Evolutionary conservation across 2,797 vertebrate genomes (phyloP), one percentile per base, ranked within the genome.

Genomic region (Rhinophrynus dorsalis): DNA sequence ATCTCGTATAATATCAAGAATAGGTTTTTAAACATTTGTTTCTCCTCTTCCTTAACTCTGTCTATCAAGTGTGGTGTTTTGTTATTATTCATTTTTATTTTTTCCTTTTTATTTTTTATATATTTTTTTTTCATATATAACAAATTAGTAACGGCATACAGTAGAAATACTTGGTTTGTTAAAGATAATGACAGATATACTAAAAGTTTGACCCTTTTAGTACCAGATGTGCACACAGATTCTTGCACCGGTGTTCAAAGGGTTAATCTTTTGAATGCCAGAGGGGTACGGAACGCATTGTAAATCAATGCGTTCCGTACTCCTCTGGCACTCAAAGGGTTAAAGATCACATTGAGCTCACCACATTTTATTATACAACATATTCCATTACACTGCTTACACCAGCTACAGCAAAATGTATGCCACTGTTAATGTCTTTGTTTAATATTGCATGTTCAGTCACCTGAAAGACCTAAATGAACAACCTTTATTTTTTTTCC

Each of bases 1-100:
- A 86, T 88, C 82, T 88, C 81, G 79, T 78, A 69, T 82, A 69
- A 88, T 78, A 76, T 67, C 50, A 83, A 79, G 69, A 82, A 2
- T 84, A 75, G 26, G 67, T 1, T 38, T 59, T 75, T 76, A 79
- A 80, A 65, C 67, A 47, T 72, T 68, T 67, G 75, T 79, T 76
- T 74, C 67, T 80, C 80, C 80, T 81, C 81, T 85, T 81, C 30
- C 21, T 30, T 27, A 38, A 23, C 33, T 38, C 32, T 20, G 21
- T 9, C 48, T 48, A 33, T 70, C 68, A 82, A 84, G 73, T 81
- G 84, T 86, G 83, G 72, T 89, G 82, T 84, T 85, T 80, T 83
- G 38, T 56, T 44, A 30, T n/a, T n/a, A n/a, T n/a, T n/a, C n/a
- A n/a, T n/a, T n/a, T n/a, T n/a, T n/a, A n/a, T n/a, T n/a, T n/a